Conservation (phyloP, 1,140 invertebrate species). For the Atta colombica region DNA sequence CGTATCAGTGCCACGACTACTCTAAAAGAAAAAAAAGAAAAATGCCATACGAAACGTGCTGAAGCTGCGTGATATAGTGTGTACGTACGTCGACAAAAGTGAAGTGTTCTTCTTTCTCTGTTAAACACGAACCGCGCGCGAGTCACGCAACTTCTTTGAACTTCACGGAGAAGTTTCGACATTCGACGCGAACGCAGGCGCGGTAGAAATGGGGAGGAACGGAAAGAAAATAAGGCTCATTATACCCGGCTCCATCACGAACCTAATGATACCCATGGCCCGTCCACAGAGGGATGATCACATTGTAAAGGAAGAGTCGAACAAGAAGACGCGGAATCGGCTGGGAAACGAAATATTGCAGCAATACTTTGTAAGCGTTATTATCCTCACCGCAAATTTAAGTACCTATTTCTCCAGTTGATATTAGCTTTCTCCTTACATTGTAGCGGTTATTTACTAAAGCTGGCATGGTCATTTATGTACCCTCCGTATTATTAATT, state of each 20-base stretch:
- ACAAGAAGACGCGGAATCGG: conserved; percentile 19
- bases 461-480: background rate
- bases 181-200: conserved; percentile 33
- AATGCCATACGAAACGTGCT: conserved; percentile 38
- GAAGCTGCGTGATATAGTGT: conserved; percentile 14
- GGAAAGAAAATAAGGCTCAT: conserved; percentile 62
- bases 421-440: conserved; percentile 31
- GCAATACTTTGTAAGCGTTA: conserved; percentile 20
- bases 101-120: conserved; percentile 9
- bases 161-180: conserved; percentile 58
- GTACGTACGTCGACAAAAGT: conserved; percentile 38
- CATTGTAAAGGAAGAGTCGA: conserved; percentile 30
- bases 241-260: conserved; percentile 44
- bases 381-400: conserved; percentile 40
- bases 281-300: conserved; percentile 53
- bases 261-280: conserved; percentile 52
- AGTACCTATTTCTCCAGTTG: conserved; percentile 14
- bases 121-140: conserved; percentile 44
- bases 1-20: conserved; percentile 18
- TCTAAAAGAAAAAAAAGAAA: conserved; percentile 8
- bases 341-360: conserved; percentile 26
- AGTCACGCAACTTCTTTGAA: conserved; percentile 50
- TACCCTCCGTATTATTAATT: background rate
- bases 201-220: conserved; percentile 7
- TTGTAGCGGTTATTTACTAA: conserved; percentile 29